Evolutionary conservation across 2,888 invertebrate species (phyloP), one percentile per base, ranked within the genome.

Genomic region (Uropetala carovei): DNA sequence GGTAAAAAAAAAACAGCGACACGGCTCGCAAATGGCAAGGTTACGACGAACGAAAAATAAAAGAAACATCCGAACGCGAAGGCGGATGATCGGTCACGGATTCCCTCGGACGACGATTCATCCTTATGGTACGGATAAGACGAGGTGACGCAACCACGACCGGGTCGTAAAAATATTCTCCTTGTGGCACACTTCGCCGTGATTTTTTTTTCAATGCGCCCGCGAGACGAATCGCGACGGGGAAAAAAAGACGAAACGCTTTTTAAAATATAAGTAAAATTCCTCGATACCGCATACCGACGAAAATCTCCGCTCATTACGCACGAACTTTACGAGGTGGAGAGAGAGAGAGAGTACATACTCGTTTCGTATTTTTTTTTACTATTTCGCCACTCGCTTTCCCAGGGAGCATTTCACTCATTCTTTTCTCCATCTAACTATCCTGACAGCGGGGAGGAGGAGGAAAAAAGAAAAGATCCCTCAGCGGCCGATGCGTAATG

Each of bases 181-280:
- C 75, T 27, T 3, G 75, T 27, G 27, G 43, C 60, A 60, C 75
- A 75, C 75, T 27, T 75, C 27, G 18, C 75, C 22, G 75, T 13
- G 75, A 75, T 27, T 22, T 22, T 75, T 22, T 27, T 22, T 22
- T 75, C 13, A 75, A 75, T 27, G 75, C 75, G 22, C 75, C 22
- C 75, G 75, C 75, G 75, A 75, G 75, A 27, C 75, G 68, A n/a
- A 68, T 68, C 68, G 68, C 68, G 75, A 75, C 75, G 22, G 27
- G 27, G 22, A 27, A 7, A 10, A 27, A 22, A 18, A 27, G 22
- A 75, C 22, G 22, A 75, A 27, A 22, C 27, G 22, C 60, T 60
- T 18, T 75, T 18, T 3, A 27, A 75, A 75, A 75, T 22, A 43
- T 43, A 43, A 43, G 1, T 3, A 43, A 43, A 43, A 43, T 3